Percentiles rank a stretch among this genome's conserved stretches.
phyloP scores from a whole-genome alignment of 1,140 invertebrate species.

The Cotesia glomerata region DNA sequence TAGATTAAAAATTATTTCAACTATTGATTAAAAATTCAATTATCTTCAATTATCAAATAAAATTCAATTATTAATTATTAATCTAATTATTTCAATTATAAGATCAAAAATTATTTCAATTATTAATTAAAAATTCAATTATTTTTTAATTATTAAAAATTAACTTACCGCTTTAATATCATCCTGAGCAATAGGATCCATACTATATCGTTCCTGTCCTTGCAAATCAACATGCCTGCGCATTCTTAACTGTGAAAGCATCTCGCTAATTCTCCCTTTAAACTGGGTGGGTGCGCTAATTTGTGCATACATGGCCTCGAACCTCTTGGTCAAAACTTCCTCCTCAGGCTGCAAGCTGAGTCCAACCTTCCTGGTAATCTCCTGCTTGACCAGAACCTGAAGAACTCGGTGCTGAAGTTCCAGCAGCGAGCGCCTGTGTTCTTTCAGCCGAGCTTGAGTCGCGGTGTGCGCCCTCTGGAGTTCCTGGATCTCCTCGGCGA shows the following conservation, averaged over 20 bases:
- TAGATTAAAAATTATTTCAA: too few relatives aligned
- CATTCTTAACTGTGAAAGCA: slow-evolving; percentile 86
- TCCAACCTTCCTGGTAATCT: slow-evolving; percentile 84
- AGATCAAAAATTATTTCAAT: too few relatives aligned
- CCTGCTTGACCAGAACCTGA: slow-evolving; percentile 84
- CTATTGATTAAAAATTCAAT: too few relatives aligned
- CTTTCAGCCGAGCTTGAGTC: slow-evolving; percentile 74
- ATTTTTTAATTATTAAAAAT: too few relatives aligned
- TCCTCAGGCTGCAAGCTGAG: slow-evolving; percentile 86
- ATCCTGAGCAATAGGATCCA: slow-evolving; percentile 69
- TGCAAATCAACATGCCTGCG: slow-evolving; percentile 68
- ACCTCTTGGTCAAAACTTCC: slow-evolving; percentile 80
- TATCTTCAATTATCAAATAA: too few relatives aligned
- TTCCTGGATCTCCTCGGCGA: slow-evolving; percentile 77
- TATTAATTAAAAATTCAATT: too few relatives aligned
- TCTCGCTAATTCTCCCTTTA: slow-evolving; percentile 88
- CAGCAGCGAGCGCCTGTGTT: slow-evolving; percentile 76
- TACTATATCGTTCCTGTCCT: slow-evolving; percentile 65
- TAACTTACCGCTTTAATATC: slow-evolving; percentile 69
- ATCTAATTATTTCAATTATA: too few relatives aligned
- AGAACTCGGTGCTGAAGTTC: slow-evolving; percentile 80
- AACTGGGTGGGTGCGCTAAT: slow-evolving; percentile 91
- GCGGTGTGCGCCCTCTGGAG: slow-evolving; percentile 76
- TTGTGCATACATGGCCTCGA: slow-evolving; percentile 85
- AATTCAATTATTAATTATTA: too few relatives aligned